These are phyloP conservation scores for Semotilus atromaculatus DNA, from an alignment of 2,797 vertebrate species.

Conservation along the genomic window DNA sequence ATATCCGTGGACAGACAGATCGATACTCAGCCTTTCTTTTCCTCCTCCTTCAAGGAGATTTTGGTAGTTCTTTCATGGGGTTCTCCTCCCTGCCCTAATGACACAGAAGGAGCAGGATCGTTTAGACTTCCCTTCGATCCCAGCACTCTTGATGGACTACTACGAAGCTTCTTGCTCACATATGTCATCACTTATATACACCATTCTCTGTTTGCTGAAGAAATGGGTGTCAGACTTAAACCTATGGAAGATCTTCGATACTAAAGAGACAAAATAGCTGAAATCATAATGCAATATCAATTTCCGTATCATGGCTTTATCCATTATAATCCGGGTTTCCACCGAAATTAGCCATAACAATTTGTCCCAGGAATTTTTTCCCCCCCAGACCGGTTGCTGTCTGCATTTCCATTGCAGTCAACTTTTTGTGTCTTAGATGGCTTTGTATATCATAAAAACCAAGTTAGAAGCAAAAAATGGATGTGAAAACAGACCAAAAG, in stretches of 20 bases:
- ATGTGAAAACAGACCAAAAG: conserved; percentile 23
- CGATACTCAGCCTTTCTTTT: conserved; percentile 83
- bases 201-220: neutral
- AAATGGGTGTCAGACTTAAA: neutral
- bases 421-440: neutral
- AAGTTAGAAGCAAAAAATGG: neutral
- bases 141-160: conserved; percentile 58
- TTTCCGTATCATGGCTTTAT: neutral
- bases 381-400: too few species aligned
- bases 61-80: conserved; percentile 87
- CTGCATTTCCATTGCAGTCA: too few species aligned
- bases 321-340: neutral
- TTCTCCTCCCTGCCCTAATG: conserved; percentile 86
- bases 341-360: too few species aligned
- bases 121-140: conserved; percentile 81
- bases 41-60: conserved; percentile 95
- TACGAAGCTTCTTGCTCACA: conserved; percentile 46
- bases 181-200: conserved; percentile 8
- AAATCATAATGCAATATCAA: neutral
- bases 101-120: conserved; percentile 84
- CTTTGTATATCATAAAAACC: neutral
- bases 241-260: neutral
- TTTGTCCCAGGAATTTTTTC: too few species aligned
- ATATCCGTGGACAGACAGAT: conserved; percentile 97
- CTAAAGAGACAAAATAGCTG: neutral